Evolutionary conservation across 2,888 invertebrate genomes (phyloP).

Genomic region (Rhagium mordax): DNA sequence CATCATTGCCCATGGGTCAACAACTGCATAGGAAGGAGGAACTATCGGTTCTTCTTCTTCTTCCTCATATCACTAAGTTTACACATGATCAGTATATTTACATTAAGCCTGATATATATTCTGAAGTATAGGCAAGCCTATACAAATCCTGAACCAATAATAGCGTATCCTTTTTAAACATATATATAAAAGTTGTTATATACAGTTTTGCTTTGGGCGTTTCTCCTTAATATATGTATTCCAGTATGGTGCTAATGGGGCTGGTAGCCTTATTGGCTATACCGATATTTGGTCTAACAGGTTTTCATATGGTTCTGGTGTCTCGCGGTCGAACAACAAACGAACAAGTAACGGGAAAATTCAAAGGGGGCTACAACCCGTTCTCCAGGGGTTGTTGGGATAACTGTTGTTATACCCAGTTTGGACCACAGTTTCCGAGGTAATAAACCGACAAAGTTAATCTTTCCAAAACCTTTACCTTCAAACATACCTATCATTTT

Average conservation of each 20-base stretch:
- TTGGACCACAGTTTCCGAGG: slow-evolving; percentile 98
- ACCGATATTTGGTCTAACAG: slow-evolving; percentile 97
- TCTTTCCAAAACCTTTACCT: background rate
- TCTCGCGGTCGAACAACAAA: slow-evolving; percentile 98
- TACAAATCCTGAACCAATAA: slow-evolving; percentile 85
- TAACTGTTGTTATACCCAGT: slow-evolving; percentile 96
- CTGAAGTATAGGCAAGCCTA: slow-evolving; percentile 88
- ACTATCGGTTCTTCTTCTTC: slow-evolving; percentile 99
- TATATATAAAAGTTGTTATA: background rate
- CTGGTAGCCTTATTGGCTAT: slow-evolving; percentile 93
- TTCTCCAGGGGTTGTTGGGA: slow-evolving; percentile 96
- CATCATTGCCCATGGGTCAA: slow-evolving; percentile 99
- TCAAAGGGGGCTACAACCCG: slow-evolving; percentile 98
- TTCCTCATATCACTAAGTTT: slow-evolving; percentile 96
- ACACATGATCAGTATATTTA: slow-evolving; percentile 98
- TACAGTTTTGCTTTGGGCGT: background rate
- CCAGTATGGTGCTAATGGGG: slow-evolving; percentile 91
- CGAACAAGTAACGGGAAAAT: slow-evolving; percentile 99
- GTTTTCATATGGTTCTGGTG: slow-evolving; percentile 98
- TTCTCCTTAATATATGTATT: slow-evolving; percentile 37
- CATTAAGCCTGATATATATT: slow-evolving; percentile 93
- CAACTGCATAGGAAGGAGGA: slow-evolving; percentile 96
- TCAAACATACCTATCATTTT: too few relatives aligned
- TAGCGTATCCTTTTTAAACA: slow-evolving; percentile 85
- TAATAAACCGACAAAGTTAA: slow-evolving; percentile 67